A percentile compares a stretch with the other conserved stretches of the same genome.
Evolutionary conservation across 2,888 invertebrate genomes (phyloP).

Genomic region (Drosophila neotestacea): DNA sequence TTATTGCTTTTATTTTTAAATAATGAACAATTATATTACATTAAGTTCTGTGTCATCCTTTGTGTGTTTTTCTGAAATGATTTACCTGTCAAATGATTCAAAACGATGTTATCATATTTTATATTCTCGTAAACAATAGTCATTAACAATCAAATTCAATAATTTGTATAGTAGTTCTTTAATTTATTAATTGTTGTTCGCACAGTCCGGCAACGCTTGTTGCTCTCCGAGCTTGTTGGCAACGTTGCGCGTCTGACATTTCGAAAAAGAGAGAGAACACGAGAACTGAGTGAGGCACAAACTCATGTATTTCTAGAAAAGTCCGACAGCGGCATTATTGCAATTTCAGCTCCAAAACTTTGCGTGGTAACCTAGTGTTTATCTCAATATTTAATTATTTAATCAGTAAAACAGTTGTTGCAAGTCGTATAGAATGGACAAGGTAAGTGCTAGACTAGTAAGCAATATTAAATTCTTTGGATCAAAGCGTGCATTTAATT

Average conservation of each 20-base stretch:
- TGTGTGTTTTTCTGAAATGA: too few species aligned
- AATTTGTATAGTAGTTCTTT: not conserved
- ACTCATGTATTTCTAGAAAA: slow-evolving; percentile 70
- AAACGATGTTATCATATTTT: not conserved
- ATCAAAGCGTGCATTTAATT: slow-evolving; percentile 12
- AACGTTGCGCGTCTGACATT: slow-evolving; percentile 42
- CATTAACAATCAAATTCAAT: not conserved
- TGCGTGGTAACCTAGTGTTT: slow-evolving; percentile 32
- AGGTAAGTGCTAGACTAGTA: slow-evolving; percentile 20
- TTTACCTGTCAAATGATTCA: not conserved
- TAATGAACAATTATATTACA: too few species aligned
- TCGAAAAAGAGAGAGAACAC: slow-evolving; percentile 17
- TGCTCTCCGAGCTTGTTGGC: slow-evolving; percentile 33
- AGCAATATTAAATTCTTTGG: not conserved
- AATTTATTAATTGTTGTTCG: not conserved
- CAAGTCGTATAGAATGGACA: slow-evolving; percentile 38
- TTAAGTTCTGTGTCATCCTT: too few species aligned
- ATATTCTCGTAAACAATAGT: not conserved
- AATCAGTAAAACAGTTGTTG: slow-evolving; percentile 8
- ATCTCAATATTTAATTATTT: slow-evolving; percentile 18
- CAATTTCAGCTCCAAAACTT: slow-evolving; percentile 50
- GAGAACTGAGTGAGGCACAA: slow-evolving; percentile 39
- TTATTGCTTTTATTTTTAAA: too few species aligned
- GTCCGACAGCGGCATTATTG: slow-evolving; percentile 70
- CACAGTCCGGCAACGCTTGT: slow-evolving; percentile 25